Evolutionary conservation across 2,888 invertebrate species (phyloP).

Genomic region (Latrodectus elegans): DNA sequence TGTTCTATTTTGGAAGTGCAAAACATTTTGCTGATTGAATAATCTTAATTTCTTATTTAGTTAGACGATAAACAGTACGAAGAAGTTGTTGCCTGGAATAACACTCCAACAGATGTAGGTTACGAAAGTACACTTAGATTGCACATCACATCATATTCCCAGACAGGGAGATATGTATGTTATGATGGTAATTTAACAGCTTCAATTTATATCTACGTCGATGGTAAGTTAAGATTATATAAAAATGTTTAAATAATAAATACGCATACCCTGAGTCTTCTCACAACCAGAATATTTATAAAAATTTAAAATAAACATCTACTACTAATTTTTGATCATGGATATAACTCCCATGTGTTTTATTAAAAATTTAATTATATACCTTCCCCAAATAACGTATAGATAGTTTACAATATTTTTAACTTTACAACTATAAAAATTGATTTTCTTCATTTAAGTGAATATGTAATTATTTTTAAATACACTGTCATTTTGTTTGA

Average conservation of each 20-base stretch:
- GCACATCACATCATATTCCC: constrained; percentile 34
- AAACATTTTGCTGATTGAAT: too few relatives aligned
- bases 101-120: neutral
- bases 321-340: neutral
- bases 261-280: too few relatives aligned
- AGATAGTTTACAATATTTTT: too few relatives aligned
- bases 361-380: too few relatives aligned
- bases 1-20: too few relatives aligned
- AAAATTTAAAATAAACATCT: too few relatives aligned
- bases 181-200: constrained; percentile 38
- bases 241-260: neutral
- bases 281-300: too few relatives aligned
- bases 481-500: too few relatives aligned
- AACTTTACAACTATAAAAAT: too few relatives aligned
- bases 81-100: constrained; percentile 1
- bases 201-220: constrained; percentile 64
- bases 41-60: neutral
- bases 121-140: constrained; percentile 37
- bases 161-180: constrained; percentile 69
- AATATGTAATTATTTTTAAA: too few relatives aligned
- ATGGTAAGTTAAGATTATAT: constrained; percentile 44
- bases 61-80: constrained; percentile 14
- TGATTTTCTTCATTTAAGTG: too few relatives aligned
- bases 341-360: neutral
- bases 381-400: too few relatives aligned